These are phyloP conservation scores for Andrena trimmerana DNA, from an alignment of 2,888 invertebrate species.

Conservation along the genomic window DNA sequence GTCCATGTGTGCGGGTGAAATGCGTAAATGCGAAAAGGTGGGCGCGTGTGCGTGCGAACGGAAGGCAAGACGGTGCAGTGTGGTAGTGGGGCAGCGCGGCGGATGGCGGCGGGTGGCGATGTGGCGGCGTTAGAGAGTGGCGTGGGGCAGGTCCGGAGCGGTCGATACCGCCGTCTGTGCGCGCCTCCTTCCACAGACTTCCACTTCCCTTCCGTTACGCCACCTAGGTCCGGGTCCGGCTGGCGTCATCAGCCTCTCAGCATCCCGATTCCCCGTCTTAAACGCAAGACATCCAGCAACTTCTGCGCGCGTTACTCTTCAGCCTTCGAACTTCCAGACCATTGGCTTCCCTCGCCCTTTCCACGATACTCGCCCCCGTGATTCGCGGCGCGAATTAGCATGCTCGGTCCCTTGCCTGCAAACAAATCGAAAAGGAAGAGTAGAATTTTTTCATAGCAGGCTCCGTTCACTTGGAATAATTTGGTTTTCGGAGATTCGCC, in stretches of 20 bases:
- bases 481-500: not conserved
- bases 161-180: constrained; percentile 89
- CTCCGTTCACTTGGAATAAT: not conserved
- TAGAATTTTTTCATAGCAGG: not conserved
- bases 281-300: constrained; percentile 47
- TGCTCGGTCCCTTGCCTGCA: not conserved
- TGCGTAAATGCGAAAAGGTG: constrained; percentile 16
- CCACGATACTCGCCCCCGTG: not conserved
- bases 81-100: constrained; percentile 74
- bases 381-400: not conserved
- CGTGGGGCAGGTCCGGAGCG: constrained; percentile 87
- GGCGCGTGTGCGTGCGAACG: constrained; percentile 43
- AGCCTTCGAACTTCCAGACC: not conserved
- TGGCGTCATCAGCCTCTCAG: constrained; percentile 77
- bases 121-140: constrained; percentile 75
- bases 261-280: constrained; percentile 64
- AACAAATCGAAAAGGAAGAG: not conserved
- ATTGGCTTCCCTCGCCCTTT: not conserved
- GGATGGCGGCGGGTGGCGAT: constrained; percentile 69
- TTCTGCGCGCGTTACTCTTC: constrained; percentile 17
- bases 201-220: constrained; percentile 82
- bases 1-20: constrained; percentile 13
- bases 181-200: constrained; percentile 80
- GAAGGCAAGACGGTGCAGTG: constrained; percentile 71
- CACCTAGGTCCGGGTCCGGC: constrained; percentile 82